phyloP scores from a whole-genome alignment of 2,888 invertebrate species.

The Ctena decussata region DNA sequence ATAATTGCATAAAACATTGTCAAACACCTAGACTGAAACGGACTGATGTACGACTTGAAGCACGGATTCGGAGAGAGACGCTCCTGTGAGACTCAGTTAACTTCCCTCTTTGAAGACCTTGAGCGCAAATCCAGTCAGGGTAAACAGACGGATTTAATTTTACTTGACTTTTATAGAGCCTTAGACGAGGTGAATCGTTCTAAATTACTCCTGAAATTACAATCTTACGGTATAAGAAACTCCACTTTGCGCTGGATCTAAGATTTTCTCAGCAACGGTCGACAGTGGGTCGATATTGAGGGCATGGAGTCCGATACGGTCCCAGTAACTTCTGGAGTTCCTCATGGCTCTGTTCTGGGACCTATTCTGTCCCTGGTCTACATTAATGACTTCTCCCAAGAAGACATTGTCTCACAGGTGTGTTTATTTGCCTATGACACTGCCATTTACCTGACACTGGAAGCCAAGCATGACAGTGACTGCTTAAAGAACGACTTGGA shows the following conservation, averaged over 20 bases:
- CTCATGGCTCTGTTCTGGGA: not conserved
- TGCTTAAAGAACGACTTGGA: not conserved
- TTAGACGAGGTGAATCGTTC: not conserved
- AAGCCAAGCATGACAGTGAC: not conserved
- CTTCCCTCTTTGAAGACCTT: slow-evolving; percentile 1
- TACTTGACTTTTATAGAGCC: too few relatives aligned
- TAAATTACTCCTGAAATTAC: not conserved
- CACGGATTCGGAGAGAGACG: slow-evolving; percentile 25
- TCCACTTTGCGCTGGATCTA: too few relatives aligned
- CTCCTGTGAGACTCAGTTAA: slow-evolving; percentile 36
- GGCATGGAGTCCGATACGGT: too few relatives aligned
- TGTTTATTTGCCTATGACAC: not conserved
- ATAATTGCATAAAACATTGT: slow-evolving; percentile 30
- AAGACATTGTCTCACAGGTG: not conserved
- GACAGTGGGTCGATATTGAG: too few relatives aligned
- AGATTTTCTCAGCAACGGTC: too few relatives aligned
- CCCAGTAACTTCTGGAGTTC: not conserved
- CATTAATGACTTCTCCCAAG: not conserved
- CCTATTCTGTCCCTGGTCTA: not conserved
- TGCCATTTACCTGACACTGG: not conserved
- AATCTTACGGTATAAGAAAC: too few relatives aligned
- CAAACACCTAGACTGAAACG: slow-evolving; percentile 19
- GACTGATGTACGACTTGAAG: slow-evolving; percentile 26
- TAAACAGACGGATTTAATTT: slow-evolving; percentile 35
- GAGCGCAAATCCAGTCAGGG: not conserved